Conservation (phyloP, 2,113 vertebrate genomes). For the Zingel zingel region DNA sequence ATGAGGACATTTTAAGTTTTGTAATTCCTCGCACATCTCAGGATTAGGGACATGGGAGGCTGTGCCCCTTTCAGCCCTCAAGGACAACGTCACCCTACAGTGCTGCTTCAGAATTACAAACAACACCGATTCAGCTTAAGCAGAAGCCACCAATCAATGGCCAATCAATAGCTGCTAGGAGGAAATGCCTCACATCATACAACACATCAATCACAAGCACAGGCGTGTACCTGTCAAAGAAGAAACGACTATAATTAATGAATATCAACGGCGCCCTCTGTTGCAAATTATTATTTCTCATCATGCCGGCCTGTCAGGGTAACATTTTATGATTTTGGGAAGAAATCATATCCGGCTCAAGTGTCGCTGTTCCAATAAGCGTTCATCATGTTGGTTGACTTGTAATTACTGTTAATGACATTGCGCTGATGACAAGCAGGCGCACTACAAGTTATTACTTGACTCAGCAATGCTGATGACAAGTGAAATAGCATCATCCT, state of each 20-base stretch:
- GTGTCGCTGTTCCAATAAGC: slow-evolving; percentile 59
- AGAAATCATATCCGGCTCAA: slow-evolving; percentile 70
- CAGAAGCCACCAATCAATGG: slow-evolving; percentile 41
- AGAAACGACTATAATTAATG: slow-evolving; percentile 60
- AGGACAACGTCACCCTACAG: slow-evolving; percentile 53
- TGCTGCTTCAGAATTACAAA: slow-evolving; percentile 51
- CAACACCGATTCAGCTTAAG: slow-evolving; percentile 10
- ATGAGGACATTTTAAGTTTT: slow-evolving; percentile 41
- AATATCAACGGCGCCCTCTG: slow-evolving; percentile 51
- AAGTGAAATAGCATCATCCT: slow-evolving; percentile 63
- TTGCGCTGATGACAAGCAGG: slow-evolving; percentile 61
- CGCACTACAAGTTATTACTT: slow-evolving; percentile 66
- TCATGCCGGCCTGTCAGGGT: slow-evolving; percentile 45
- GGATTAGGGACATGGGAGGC: slow-evolving; percentile 57
- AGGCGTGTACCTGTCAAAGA: slow-evolving; percentile 58
- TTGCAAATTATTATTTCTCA: slow-evolving; percentile 58
- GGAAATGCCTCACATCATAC: slow-evolving; percentile 35
- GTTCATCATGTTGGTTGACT: slow-evolving; percentile 70
- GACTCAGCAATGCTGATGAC: slow-evolving; percentile 55
- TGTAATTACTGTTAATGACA: slow-evolving; percentile 75
- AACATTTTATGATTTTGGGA: slow-evolving; percentile 59
- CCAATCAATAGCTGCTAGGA: slow-evolving; percentile 46
- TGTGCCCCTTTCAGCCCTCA: slow-evolving; percentile 56
- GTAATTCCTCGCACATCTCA: slow-evolving; percentile 60
- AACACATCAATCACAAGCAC: slow-evolving; percentile 60